phyloP scores from a whole-genome alignment of 2,888 invertebrate genomes.

The Salpingus planirostris region DNA sequence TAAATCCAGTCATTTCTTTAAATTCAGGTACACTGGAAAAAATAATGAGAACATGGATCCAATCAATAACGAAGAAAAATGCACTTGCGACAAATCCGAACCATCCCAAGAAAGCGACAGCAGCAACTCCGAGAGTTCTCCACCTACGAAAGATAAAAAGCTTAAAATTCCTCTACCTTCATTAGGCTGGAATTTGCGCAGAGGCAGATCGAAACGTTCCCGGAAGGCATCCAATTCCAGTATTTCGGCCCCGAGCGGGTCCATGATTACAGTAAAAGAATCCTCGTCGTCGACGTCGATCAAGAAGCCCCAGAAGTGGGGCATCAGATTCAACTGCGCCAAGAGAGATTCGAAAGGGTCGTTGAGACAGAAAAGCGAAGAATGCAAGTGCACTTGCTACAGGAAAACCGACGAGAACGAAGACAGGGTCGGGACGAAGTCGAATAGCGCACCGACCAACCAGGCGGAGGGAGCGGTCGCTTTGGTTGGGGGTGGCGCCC shows the following conservation, averaged over 20 bases:
- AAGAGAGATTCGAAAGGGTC: slow-evolving; percentile 18
- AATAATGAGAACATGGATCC: too few species aligned
- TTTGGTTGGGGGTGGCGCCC: too few species aligned
- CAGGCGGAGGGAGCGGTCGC: slow-evolving; percentile 4
- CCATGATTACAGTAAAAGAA: slow-evolving; percentile 28
- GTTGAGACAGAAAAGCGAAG: slow-evolving; percentile 18
- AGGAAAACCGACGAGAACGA: slow-evolving; percentile 29
- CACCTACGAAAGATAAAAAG: slow-evolving; percentile 27
- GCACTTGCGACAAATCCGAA: slow-evolving; percentile 31
- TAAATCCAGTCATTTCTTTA: too few species aligned
- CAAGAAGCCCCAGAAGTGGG: slow-evolving; percentile 37
- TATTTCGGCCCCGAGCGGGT: slow-evolving; percentile 32
- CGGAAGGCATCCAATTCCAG: slow-evolving; percentile 27
- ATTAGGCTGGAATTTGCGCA: slow-evolving; percentile 31
- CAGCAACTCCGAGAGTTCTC: slow-evolving; percentile 23
- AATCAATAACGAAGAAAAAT: too few species aligned
- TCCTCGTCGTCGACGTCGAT: slow-evolving; percentile 15
- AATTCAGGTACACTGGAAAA: too few species aligned
- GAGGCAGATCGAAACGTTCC: slow-evolving; percentile 31
- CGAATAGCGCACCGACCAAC: slow-evolving; percentile 12
- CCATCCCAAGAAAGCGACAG: slow-evolving; percentile 25
- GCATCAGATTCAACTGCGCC: slow-evolving; percentile 35
- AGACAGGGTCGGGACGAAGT: slow-evolving; percentile 20
- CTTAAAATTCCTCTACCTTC: slow-evolving; percentile 30
- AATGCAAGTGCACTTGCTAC: slow-evolving; percentile 38